Conservation (phyloP, 2,113 vertebrate species). For the Nothocercus julius region DNA sequence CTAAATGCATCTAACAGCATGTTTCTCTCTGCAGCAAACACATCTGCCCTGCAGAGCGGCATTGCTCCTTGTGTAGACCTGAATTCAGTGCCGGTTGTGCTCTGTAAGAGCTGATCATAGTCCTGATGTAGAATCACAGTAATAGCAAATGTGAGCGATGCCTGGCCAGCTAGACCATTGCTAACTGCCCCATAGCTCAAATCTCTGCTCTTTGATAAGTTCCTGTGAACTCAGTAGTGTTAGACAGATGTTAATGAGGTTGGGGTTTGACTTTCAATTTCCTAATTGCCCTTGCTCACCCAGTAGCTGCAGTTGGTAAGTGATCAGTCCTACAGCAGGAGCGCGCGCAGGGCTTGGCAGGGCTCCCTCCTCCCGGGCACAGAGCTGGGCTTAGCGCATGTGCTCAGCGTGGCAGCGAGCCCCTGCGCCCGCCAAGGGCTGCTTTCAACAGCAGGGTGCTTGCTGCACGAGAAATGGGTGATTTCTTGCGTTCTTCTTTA, state of each 20-base stretch:
- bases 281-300: background rate
- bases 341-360: background rate
- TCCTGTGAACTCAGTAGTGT: background rate
- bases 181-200: background rate
- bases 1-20: background rate
- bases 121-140: background rate
- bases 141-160: background rate
- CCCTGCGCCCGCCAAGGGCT: background rate
- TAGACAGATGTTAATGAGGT: background rate
- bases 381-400: background rate
- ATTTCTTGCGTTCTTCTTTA: background rate
- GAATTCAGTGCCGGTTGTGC: background rate
- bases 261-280: background rate
- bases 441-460: background rate
- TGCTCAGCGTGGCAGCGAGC: background rate
- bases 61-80: background rate
- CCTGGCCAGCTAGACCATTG: background rate
- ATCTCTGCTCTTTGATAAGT: background rate
- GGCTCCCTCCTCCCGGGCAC: background rate
- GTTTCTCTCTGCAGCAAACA: background rate
- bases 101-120: background rate
- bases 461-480: background rate
- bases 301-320: fast-evolving
- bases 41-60: background rate
- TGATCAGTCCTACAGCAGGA: background rate